phyloP scores from a whole-genome alignment of 2,888 invertebrate genomes.

The Abscondita cerata region DNA sequence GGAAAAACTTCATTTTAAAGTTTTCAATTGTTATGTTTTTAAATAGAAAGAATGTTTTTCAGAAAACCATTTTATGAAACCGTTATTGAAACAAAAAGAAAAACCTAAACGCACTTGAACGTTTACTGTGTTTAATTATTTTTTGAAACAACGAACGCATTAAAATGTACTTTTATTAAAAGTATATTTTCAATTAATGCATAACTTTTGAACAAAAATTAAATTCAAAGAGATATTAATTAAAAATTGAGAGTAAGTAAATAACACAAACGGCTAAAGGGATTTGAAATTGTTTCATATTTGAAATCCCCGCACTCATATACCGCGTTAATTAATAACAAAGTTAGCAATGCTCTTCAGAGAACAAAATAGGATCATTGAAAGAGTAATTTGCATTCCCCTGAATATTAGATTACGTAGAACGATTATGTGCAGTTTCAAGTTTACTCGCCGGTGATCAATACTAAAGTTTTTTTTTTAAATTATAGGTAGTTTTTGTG shows the following conservation, averaged over 20 bases:
- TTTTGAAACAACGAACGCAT: neutral
- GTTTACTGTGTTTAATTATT: neutral
- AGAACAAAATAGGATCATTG: conserved; percentile 1
- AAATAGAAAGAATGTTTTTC: neutral
- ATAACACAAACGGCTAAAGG: conserved; percentile 19
- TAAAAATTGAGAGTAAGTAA: conserved; percentile 12
- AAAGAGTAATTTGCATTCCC: no score
- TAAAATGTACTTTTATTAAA: neutral
- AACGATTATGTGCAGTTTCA: no score
- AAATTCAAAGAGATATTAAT: conserved; percentile 11
- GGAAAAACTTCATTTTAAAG: conserved; percentile 2
- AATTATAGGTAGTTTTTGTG: no score
- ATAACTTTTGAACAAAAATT: neutral
- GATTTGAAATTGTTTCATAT: conserved; percentile 18
- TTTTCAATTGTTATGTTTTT: conserved; percentile 5
- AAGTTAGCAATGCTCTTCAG: conserved; percentile 13
- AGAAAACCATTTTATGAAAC: neutral
- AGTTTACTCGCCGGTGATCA: conserved; percentile 16
- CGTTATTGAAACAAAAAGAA: neutral
- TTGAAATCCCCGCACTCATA: conserved; percentile 15
- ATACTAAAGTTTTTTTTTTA: conserved; percentile 11
- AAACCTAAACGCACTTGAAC: neutral
- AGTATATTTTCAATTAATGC: neutral
- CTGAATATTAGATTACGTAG: no score
- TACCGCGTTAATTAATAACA: conserved; percentile 24